Base-by-base conservation (phyloP, 2,888 invertebrate species). In the Tipula helvola region DNA sequence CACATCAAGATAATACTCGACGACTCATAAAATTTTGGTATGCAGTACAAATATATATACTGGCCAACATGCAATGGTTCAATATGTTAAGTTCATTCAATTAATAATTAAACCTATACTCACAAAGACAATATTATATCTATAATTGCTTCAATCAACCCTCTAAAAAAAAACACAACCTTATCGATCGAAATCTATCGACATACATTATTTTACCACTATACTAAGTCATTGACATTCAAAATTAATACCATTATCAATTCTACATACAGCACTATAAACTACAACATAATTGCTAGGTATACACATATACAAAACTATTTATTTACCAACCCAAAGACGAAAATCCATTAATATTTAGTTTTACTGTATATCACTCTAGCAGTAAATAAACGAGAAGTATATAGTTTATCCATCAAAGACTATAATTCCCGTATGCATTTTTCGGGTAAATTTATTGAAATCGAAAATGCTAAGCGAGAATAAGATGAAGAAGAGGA, bases 401-500 rank as follows among this genome's bases (percentile, higher is more conserved):
- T 57, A 57, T 71, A 71, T 71, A 71, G 71, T 71, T 71, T 71
- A 71, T 71, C 71, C 71, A 71, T 71, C 71, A 71, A 71, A 71
- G 28, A 71, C 71, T 71, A 8, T 28, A 28, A 71, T 71, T 71
- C 71, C 71, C 71, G 71, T 71, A 28, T 71, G 71, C 71, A 71
- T 71, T 71, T 71, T 71, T 71, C 71, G 71, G 71, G 71, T 71
- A 71, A 71, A 71, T 71, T 71, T 71, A 71, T 71, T 71, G 71
- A 71, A 71, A 71, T 71, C 28, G 71, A 71, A 71, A 71, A 71
- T 71, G 71, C 3, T 71, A 12, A 52, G 52, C 44, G 44, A 44
- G n/a, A 13, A 52, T 28, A 71, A 28, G 71, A 44, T 8, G 44
- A 71, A 8, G 28, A 71, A 28, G 28, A 28, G 28, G 28, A 28